Base-by-base conservation (phyloP, 2,888 invertebrate genomes). In the Lycophotia porphyrea region DNA sequence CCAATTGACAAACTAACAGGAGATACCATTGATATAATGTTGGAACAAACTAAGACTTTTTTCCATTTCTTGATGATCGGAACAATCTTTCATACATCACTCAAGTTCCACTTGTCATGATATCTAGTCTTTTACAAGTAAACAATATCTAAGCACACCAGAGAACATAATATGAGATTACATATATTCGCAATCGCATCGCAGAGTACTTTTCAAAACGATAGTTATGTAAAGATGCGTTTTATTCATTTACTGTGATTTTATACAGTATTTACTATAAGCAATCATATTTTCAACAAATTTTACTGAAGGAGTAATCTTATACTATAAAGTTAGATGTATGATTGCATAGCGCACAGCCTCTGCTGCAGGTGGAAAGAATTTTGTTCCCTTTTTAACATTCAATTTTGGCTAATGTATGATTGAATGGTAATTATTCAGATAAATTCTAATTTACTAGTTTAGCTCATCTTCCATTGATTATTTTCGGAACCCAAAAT, bases 181-280 rank as follows among this genome's bases (percentile, higher is more conserved):
- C 47, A 82, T 71, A 71, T 74, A 83, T 78, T 83, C 80, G 87
- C 86, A 24, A 79, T 71, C 60, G 85, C 85, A 66, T 66, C 18
- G 63, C 82, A 67, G 36, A 60, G 36, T 52, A 65, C 2, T 49
- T 15, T 27, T 24, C 39, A 42, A 58, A 47, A 21, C 55, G 7
- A 63, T 27, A 74, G 24, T 31, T 39, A 34, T 44, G 18, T 34
- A 49, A 76, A 69, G 39, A n/a, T 49, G 21, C 44, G 24, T 61
- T 34, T 18, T 39, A 44, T 49, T 18, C 18, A 42, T 63, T 68
- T 27, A 74, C 27, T 36, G 11, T 64, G 5, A 31, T 15, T 11
- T 44, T 36, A 31, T 44, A 27, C 18, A 24, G 8, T 27, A 18
- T 75, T 52, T 55, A 36, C 34, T 75, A 24, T 49, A 18, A 31